Evolutionary conservation across 2,888 invertebrate species (phyloP).

Genomic region (Trichacis sp.): DNA sequence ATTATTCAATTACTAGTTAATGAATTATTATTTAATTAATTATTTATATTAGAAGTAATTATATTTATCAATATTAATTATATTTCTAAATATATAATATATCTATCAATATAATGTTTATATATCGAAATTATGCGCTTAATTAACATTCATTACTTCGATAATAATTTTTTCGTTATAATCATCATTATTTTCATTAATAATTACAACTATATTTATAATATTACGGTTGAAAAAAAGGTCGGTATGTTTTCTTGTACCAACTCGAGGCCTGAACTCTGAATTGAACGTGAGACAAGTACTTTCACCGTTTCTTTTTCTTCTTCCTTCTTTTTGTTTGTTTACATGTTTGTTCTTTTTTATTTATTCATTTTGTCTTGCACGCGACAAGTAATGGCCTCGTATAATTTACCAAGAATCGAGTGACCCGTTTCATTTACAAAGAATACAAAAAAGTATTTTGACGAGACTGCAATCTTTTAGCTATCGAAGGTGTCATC

Average conservation of each 20-base stretch:
- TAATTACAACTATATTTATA: neutral
- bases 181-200: neutral
- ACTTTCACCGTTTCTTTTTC: conserved; percentile 4
- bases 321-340: conserved; percentile 3
- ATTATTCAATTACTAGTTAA: too few relatives aligned
- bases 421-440: conserved; percentile 46
- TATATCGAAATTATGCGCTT: too few relatives aligned
- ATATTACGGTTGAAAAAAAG: neutral
- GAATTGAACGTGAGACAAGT: neutral
- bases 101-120: too few relatives aligned
- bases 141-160: too few relatives aligned
- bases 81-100: too few relatives aligned
- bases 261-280: neutral
- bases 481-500: conserved; percentile 49
- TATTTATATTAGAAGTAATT: too few relatives aligned
- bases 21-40: too few relatives aligned
- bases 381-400: conserved; percentile 11
- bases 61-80: too few relatives aligned
- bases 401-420: conserved; percentile 12
- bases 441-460: conserved; percentile 58
- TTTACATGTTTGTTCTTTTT: neutral
- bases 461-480: conserved; percentile 57
- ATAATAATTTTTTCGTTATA: neutral
- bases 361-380: conserved; percentile 1
- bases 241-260: neutral